A percentile compares a stretch with the other conserved stretches of the same genome.
Evolutionary conservation across 2,113 vertebrate genomes (phyloP).

Genomic region (Caracal caracal): DNA sequence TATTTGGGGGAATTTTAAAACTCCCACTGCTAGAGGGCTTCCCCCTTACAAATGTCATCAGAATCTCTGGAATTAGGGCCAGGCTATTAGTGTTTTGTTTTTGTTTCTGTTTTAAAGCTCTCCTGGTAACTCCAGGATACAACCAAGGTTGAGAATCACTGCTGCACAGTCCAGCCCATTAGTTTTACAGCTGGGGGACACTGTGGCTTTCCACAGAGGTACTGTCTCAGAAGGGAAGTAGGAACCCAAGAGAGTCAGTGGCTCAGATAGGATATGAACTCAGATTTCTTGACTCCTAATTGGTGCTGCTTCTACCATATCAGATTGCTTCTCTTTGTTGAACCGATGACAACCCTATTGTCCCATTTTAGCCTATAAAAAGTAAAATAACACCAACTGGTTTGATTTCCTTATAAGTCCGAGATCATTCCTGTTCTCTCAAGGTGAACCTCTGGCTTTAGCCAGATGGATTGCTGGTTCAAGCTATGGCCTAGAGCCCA

Average conservation of each 20-base stretch:
- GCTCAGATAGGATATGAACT: not conserved
- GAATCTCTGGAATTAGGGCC: not conserved
- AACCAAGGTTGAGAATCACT: not conserved
- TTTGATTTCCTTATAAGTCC: not conserved
- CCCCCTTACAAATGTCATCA: not conserved
- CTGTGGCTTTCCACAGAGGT: not conserved
- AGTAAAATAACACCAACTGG: not conserved
- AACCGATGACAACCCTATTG: not conserved
- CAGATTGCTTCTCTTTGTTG: not conserved
- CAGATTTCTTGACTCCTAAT: not conserved
- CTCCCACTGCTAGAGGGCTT: not conserved
- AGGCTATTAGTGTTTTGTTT: not conserved
- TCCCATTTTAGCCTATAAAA: not conserved
- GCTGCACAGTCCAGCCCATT: fast-evolving
- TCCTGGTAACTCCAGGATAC: not conserved
- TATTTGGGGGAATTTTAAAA: not conserved
- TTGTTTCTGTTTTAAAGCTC: not conserved
- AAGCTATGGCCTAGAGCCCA: not conserved
- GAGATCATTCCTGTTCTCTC: not conserved
- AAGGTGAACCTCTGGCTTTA: not conserved
- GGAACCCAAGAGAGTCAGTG: not conserved
- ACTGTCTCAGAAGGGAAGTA: not conserved
- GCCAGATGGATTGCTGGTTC: not conserved
- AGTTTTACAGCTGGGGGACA: not conserved
- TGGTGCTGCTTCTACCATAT: not conserved